Evolutionary conservation across 1,140 invertebrate species (phyloP).

Genomic region (Euschistus heros): DNA sequence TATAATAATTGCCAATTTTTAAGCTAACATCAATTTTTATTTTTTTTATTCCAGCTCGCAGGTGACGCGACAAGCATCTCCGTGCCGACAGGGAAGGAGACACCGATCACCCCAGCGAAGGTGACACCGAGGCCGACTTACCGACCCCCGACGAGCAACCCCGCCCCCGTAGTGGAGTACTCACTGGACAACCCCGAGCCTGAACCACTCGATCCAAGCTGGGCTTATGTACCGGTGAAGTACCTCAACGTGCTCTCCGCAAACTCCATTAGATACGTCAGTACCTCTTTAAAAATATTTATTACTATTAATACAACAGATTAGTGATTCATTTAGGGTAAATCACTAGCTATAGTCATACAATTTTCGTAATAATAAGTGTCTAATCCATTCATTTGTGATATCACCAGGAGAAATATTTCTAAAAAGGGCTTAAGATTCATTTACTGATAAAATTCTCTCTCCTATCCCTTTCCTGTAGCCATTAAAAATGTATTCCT

Average conservation of each 20-base stretch:
- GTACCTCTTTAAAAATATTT: not conserved
- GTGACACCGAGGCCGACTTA: constrained; percentile 17
- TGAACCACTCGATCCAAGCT: constrained; percentile 30
- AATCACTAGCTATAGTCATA: not conserved
- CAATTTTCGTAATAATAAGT: not conserved
- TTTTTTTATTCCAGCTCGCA: not conserved
- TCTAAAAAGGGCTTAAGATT: too few species aligned
- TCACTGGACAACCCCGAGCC: constrained; percentile 30
- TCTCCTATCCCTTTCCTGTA: not conserved
- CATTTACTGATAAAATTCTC: not conserved
- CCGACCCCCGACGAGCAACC: constrained; percentile 14
- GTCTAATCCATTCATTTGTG: too few species aligned
- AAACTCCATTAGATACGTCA: constrained; percentile 28
- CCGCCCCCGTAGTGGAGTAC: constrained; percentile 31
- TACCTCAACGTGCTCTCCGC: constrained; percentile 29
- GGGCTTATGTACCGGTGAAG: constrained; percentile 27
- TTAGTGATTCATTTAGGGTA: not conserved
- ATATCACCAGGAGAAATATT: too few species aligned
- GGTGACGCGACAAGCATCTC: constrained; percentile 24
- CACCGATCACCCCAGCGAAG: constrained; percentile 30
- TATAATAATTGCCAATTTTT: too few species aligned
- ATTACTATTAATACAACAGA: not conserved
- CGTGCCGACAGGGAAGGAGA: constrained; percentile 31
- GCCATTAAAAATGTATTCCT: not conserved
- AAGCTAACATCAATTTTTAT: not conserved